Evolutionary conservation across 2,888 invertebrate genomes (phyloP).

Genomic region (Phalangium opilio): DNA sequence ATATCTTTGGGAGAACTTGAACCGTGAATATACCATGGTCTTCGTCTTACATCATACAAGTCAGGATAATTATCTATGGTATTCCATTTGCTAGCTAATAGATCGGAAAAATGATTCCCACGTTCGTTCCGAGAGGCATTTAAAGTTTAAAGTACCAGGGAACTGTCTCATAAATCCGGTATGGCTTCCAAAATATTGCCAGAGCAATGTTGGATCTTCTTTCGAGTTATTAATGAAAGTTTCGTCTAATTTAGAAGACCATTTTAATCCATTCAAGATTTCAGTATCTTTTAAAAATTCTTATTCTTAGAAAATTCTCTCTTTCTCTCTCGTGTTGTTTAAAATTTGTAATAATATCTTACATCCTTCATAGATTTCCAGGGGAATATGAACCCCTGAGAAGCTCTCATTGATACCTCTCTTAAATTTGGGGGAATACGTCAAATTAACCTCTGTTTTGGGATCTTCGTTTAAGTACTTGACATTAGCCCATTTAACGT

Average conservation of each 20-base stretch:
- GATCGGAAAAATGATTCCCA: too few species aligned
- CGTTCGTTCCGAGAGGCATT: too few species aligned
- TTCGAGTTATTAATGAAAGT: constrained; percentile 31
- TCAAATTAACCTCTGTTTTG: constrained; percentile 25
- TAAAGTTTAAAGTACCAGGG: constrained; percentile 30
- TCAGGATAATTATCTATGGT: constrained; percentile 19
- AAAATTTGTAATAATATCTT: constrained; percentile 21
- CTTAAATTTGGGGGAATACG: constrained; percentile 23
- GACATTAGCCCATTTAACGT: too few species aligned
- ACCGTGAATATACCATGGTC: constrained; percentile 31
- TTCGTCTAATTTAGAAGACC: constrained; percentile 32
- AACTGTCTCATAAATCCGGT: constrained; percentile 34
- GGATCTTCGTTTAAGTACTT: too few species aligned
- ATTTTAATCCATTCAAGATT: constrained; percentile 35
- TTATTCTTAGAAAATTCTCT: not conserved
- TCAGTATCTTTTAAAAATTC: constrained; percentile 29
- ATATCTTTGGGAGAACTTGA: constrained; percentile 37
- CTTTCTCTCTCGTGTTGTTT: not conserved
- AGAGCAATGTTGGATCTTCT: constrained; percentile 31
- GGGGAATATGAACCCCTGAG: constrained; percentile 34
- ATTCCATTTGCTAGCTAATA: constrained; percentile 25
- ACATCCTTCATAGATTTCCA: constrained; percentile 37
- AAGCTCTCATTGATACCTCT: not conserved
- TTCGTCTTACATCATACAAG: constrained; percentile 19
- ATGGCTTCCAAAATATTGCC: constrained; percentile 38